Base-by-base conservation (phyloP, 2,797 vertebrate genomes). In the Phoxinus dragarum region DNA sequence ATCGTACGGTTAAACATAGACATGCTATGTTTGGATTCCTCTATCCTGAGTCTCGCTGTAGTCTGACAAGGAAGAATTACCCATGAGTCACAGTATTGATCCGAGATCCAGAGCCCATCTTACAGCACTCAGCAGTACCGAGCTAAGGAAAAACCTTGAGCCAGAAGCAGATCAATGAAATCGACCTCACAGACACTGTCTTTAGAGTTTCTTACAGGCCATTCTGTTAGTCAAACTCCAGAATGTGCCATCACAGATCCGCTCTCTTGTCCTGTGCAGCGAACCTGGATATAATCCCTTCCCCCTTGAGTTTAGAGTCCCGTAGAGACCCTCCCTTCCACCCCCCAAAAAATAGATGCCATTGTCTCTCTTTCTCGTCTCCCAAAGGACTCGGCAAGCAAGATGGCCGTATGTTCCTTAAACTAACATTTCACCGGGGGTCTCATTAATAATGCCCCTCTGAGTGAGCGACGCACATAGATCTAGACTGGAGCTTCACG, bases 161-260 rank as follows among this genome's bases (percentile, higher is more conserved):
- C 56, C 42, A 36, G 47, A 54, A 77, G 64, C 36, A 23, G 23
- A 84, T 84, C 82, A 44, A 84, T 84, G 19, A 78, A 67, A 84
- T 69, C 49, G 19, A 59, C 36, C 64, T 21, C 34, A 5, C 72
- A 52, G 71, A 76, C 59, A 66, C 59, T 23, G 72, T 67, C 72
- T 73, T 73, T 61, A 61, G n/a, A 59, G 36, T 84, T 84, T 76
- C 72, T 76, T 56, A 76, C 23, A 23, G 72, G 59, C 4, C 17
- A 21, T 68, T 47, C 59, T 31, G 44, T 68, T 52, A 84, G 34
- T 76, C 72, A 66, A 54, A 34, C 42, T 84, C 59, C 72, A 68
- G 42, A 66, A 75, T 75, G 31, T 73, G 44, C 31, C 64, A 66
- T 66, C 64, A 34, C 64, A 66, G 31, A 66, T 66, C 31, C 3